These are phyloP conservation scores for Augochlorella aurata DNA, from an alignment of 2,888 invertebrate species.

Conservation along the genomic window DNA sequence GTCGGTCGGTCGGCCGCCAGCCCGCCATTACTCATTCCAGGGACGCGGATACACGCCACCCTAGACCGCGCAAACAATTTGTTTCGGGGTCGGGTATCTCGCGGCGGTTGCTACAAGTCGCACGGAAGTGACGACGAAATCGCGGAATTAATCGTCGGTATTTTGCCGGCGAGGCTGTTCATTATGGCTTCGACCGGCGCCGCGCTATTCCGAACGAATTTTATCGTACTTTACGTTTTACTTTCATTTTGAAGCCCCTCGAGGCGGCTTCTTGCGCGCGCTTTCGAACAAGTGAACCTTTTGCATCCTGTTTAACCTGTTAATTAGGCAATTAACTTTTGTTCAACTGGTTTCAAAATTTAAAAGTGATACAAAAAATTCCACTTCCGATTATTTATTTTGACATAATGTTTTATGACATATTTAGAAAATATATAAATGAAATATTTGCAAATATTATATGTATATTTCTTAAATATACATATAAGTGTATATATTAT, in stretches of 20 bases:
- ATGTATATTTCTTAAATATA: too few relatives aligned
- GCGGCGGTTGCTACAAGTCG: slow-evolving; percentile 66
- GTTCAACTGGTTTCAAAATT: too few relatives aligned
- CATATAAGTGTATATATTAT: too few relatives aligned
- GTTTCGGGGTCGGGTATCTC: slow-evolving; percentile 67
- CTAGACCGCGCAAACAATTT: slow-evolving; percentile 71
- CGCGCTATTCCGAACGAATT: background rate
- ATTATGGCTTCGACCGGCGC: background rate
- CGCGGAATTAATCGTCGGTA: slow-evolving; percentile 57
- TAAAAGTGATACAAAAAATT: too few relatives aligned
- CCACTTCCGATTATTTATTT: too few relatives aligned
- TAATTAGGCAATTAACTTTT: too few relatives aligned
- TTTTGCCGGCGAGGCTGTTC: slow-evolving; percentile 1
- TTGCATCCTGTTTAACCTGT: too few relatives aligned
- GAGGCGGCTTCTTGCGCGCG: too few relatives aligned
- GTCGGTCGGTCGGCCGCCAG: slow-evolving; percentile 69
- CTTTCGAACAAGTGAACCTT: too few relatives aligned
- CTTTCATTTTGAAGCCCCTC: background rate
- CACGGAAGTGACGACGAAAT: slow-evolving; percentile 68
- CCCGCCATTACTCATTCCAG: slow-evolving; percentile 71
- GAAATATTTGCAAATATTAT: too few relatives aligned
- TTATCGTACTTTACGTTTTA: background rate
- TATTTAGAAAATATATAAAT: too few relatives aligned
- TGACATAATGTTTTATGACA: too few relatives aligned
- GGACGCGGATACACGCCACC: slow-evolving; percentile 63